Percentiles rank a stretch among this genome's conserved stretches.
These are phyloP conservation scores for Enteromius argenteus DNA, from an alignment of 2,797 vertebrate species.

Conservation along the genomic window DNA sequence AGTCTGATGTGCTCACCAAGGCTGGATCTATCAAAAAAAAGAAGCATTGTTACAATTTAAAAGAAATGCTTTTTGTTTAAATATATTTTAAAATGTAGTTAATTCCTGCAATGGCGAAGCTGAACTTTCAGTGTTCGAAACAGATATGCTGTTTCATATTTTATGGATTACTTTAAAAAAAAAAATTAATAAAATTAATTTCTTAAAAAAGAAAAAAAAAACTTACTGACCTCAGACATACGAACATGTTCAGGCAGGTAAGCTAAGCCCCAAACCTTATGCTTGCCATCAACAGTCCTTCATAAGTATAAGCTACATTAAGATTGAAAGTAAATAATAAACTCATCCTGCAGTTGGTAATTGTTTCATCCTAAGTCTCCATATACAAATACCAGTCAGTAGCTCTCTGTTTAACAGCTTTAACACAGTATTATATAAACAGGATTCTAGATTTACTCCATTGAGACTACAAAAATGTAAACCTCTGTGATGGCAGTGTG, in stretches of 20 bases:
- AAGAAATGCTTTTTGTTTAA: neutral
- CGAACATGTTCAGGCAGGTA: neutral
- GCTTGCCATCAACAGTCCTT: neutral
- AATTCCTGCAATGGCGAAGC: too few relatives aligned
- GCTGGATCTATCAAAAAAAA: neutral
- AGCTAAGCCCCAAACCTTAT: neutral
- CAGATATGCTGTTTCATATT: too few relatives aligned
- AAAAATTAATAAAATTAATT: neutral
- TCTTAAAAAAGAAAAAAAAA: neutral
- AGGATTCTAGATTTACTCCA: conserved; percentile 25
- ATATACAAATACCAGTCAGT: conserved; percentile 26
- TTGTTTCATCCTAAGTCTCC: neutral
- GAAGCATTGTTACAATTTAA: neutral
- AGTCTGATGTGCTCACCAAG: neutral
- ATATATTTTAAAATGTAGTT: too few relatives aligned
- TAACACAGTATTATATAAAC: conserved; percentile 28
- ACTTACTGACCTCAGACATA: neutral
- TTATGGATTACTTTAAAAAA: too few relatives aligned
- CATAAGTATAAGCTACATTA: neutral
- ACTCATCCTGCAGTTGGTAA: neutral
- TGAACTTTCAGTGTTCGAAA: too few relatives aligned
- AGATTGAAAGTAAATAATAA: neutral
- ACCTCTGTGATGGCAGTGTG: conserved; percentile 25
- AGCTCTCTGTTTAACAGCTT: conserved; percentile 6
- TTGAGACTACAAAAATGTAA: conserved; percentile 12